Evolutionary conservation across 2,113 vertebrate genomes (phyloP), one percentile per base, ranked within the genome.

Genomic region (Casuarius casuarius): DNA sequence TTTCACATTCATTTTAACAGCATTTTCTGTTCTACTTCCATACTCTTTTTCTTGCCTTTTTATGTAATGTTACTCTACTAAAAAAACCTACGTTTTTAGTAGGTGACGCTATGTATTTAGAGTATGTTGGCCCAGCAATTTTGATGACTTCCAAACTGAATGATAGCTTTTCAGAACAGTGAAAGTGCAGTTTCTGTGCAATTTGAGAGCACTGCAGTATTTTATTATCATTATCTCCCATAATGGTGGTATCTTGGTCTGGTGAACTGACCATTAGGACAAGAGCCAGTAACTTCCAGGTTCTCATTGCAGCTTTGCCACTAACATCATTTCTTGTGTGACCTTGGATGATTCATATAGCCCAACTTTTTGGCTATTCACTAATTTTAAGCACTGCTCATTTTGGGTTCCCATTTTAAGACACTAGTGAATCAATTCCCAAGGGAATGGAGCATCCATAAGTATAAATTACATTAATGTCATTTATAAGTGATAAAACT

Each of bases 71-170:
- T 85, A 84, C 68, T 89, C 67, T 91, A 54, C 59, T 68, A 93
- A 79, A 42, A 94, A 75, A 76, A 95, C 44, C 25, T 63, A 23
- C 71, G 77, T 94, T 97, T 78, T 95, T 96, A 2, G 3, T 74
- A 85, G 62, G 21, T 89, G 52, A 71, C 63, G 42, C 58, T 92
- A 10, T 65, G 31, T 91, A 93, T 94, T 96, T 90, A 90, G 71
- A 96, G 74, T 35, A 59, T 63, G 81, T 84, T 95, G 90, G 82
- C 72, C 95, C 84, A 94, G 95, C 90, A 76, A 93, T 96, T 97
- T 94, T 94, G 25, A 73, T 94, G 95, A 62, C 90, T 95, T 95
- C 91, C 71, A 96, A 72, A 85, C 80, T 89, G 74, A 92, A 90
- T 90, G 29, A 73, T 80, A 81, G 87, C 71, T 97, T 83, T 97